Base-by-base conservation (phyloP, 1,140 invertebrate genomes). In the Drosophila pectinifera region DNA sequence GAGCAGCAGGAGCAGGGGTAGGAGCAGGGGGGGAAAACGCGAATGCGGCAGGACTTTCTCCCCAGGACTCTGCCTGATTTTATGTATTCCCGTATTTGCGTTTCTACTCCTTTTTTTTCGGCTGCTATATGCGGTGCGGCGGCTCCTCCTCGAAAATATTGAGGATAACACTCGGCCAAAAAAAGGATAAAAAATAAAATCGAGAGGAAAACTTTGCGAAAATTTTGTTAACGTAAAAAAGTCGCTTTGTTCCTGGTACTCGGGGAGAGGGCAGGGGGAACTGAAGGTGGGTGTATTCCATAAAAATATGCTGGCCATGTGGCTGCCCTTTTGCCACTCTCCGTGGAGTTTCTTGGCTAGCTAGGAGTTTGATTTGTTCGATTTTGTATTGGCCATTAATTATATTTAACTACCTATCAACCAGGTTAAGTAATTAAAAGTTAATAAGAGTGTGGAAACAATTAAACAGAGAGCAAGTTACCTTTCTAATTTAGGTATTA, bases 181-280 rank as follows among this genome's bases (percentile, higher is more conserved):
- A 36, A 53, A 45, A 26, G 24, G 5, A 6, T 6, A 41, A 24
- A 10, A 4, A 34, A 16, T 14, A 49, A 14, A 38, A 43, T 1
- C 4, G 4, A 42, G 26, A 39, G n/a, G 46, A 61, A 73, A 76
- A 75, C 65, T 76, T 54, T 59, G 49, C 39, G 64, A 77, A 83
- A 77, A 84, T 89, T 89, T 78, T 65, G 84, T 83, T 79, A 89
- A 88, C 84, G 77, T 72, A 65, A 88, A 88, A 88, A 88, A 80
- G 69, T 73, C 73, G 62, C 84, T 90, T 89, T 89, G 84, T 89
- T 89, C 63, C 58, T 62, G 46, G 28, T 75, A 22, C 63, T 62
- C 26, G 36, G 16, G 24, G 24, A 38, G 16, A 39, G 38, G 5
- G 20, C 18, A 42, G 10, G 5, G 1, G 28, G 20, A 36, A 49